Conservation (phyloP, 2,113 vertebrate species). For the Neodontobutis hainanensis region DNA sequence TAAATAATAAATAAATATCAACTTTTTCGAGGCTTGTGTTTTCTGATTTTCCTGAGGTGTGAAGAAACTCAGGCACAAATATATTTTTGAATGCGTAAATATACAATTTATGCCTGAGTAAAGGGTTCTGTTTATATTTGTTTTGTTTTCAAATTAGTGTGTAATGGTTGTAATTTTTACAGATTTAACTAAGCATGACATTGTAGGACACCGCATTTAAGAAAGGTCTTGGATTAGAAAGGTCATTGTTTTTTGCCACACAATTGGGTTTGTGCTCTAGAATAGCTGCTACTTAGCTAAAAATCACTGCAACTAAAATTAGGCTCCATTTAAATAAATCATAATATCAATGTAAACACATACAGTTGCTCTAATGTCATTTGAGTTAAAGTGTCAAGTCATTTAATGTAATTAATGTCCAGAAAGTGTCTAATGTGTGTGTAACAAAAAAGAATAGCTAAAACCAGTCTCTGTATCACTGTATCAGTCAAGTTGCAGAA, state of each 20-base stretch:
- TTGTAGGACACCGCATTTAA: not conserved
- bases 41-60: slow-evolving; percentile 50
- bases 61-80: slow-evolving; percentile 27
- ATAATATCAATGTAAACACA: slow-evolving; percentile 63
- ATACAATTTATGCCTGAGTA: slow-evolving; percentile 45
- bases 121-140: slow-evolving; percentile 28
- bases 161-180: not conserved
- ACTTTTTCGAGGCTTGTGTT: slow-evolving; percentile 15
- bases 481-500: slow-evolving; percentile 62
- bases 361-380: slow-evolving; percentile 16
- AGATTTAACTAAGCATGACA: not conserved
- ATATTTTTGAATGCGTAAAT: slow-evolving; percentile 22
- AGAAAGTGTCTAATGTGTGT: slow-evolving; percentile 42
- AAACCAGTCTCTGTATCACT: slow-evolving; percentile 43
- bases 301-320: slow-evolving; percentile 21
- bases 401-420: slow-evolving; percentile 53
- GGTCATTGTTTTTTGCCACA: slow-evolving; percentile 39
- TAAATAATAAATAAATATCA: not conserved
- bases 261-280: slow-evolving; percentile 12
- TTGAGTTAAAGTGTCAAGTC: slow-evolving; percentile 43
- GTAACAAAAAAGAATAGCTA: slow-evolving; percentile 47
- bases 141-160: slow-evolving; percentile 7
- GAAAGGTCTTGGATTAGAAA: slow-evolving; percentile 41
- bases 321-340: slow-evolving; percentile 44
- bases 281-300: slow-evolving; percentile 29